A percentile compares a stretch with the other conserved stretches of the same genome.
These are phyloP conservation scores for Phorcus lineatus DNA, from an alignment of 2,888 invertebrate genomes.

Conservation along the genomic window DNA sequence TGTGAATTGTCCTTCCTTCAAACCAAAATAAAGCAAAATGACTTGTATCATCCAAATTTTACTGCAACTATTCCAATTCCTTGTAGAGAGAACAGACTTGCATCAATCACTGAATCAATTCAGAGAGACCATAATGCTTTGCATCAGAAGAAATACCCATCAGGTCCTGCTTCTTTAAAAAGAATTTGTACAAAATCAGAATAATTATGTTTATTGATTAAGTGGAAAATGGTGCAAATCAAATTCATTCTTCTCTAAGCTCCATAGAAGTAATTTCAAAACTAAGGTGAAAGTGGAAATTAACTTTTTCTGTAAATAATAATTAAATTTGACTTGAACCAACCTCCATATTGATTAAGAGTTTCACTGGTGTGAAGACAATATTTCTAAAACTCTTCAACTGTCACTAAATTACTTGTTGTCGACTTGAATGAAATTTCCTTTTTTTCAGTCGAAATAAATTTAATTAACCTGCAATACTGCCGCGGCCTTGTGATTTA, in stretches of 20 bases:
- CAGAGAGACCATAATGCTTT: too few relatives aligned
- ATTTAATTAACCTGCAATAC: conserved; percentile 18
- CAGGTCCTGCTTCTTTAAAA: too few relatives aligned
- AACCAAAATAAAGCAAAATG: too few relatives aligned
- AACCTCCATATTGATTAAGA: background rate
- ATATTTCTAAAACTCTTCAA: background rate
- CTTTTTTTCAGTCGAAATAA: conserved; percentile 1
- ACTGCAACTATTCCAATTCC: background rate
- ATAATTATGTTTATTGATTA: conserved; percentile 12
- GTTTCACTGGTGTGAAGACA: background rate
- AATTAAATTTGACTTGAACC: conserved; percentile 1
- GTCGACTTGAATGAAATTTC: conserved; percentile 1
- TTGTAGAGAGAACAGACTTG: background rate
- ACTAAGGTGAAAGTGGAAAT: conserved; percentile 5
- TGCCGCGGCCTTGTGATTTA: background rate
- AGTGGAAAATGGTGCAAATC: conserved; percentile 1
- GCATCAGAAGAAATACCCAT: too few relatives aligned
- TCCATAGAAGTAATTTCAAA: background rate
- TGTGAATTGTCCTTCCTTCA: too few relatives aligned
- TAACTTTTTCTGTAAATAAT: conserved; percentile 24
- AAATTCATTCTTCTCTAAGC: background rate
- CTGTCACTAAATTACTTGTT: conserved; percentile 12
- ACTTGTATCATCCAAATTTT: too few relatives aligned
- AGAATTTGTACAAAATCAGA: background rate
- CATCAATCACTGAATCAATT: background rate